A percentile compares a stretch with the other conserved stretches of the same genome.
Evolutionary conservation across 2,797 vertebrate genomes (phyloP).

Genomic region (Galaxias olidus): DNA sequence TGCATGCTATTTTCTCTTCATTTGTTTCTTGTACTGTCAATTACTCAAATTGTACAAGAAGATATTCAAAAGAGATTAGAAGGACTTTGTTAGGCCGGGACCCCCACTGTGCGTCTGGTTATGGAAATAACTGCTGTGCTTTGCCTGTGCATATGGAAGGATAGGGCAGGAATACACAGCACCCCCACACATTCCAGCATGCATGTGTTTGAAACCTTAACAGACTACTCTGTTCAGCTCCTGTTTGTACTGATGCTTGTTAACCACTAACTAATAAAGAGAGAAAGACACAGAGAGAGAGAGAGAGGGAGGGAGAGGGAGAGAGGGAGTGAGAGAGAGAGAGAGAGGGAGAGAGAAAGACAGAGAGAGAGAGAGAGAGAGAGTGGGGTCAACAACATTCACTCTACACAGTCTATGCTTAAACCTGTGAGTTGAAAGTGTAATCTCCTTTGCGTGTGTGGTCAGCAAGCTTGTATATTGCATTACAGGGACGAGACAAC

Average conservation of each 20-base stretch:
- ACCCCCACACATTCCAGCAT: not conserved
- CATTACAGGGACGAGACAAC: slow-evolving; percentile 19
- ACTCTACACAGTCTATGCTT: too few relatives aligned
- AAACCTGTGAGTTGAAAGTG: too few relatives aligned
- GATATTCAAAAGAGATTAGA: slow-evolving; percentile 46
- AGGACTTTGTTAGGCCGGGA: slow-evolving; percentile 41
- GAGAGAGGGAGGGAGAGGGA: too few relatives aligned
- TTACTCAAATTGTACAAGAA: slow-evolving; percentile 49
- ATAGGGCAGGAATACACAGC: not conserved
- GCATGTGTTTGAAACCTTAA: not conserved
- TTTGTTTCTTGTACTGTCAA: slow-evolving; percentile 42
- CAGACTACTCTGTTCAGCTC: not conserved
- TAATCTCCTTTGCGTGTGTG: not conserved
- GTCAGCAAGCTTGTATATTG: slow-evolving; percentile 1
- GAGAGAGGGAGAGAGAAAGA: not conserved
- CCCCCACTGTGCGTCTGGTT: slow-evolving; percentile 42
- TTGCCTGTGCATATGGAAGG: not conserved
- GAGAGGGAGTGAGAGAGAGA: slow-evolving; percentile 24
- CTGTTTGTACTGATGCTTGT: too few relatives aligned
- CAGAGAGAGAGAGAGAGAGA: too few relatives aligned
- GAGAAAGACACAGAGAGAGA: too few relatives aligned
- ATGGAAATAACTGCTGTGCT: slow-evolving; percentile 48
- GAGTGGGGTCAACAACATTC: too few relatives aligned
- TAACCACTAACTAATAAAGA: too few relatives aligned
- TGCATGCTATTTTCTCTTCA: slow-evolving; percentile 29